These are phyloP conservation scores for Chrysoperla carnea DNA, from an alignment of 1,140 invertebrate genomes.

Conservation along the genomic window DNA sequence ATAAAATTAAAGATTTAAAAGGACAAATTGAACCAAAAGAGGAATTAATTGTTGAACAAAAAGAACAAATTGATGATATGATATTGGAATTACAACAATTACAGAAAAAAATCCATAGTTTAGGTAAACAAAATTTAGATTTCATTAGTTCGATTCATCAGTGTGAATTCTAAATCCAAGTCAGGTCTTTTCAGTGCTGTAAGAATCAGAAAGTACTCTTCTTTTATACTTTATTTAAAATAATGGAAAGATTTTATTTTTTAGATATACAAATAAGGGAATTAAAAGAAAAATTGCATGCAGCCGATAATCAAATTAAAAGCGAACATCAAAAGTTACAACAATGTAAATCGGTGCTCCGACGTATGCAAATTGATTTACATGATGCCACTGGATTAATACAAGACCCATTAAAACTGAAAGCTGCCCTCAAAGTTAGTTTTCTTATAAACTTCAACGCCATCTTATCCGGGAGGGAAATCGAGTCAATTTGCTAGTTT, in stretches of 20 bases:
- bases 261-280: slow-evolving; percentile 54
- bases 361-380: slow-evolving; percentile 61
- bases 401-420: slow-evolving; percentile 57
- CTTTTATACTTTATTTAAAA: too few species aligned
- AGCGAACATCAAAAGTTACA: slow-evolving; percentile 42
- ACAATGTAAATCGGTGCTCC: slow-evolving; percentile 45
- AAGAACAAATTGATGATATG: slow-evolving; percentile 59
- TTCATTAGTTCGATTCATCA: too few species aligned
- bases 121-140: too few species aligned
- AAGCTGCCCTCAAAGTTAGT: slow-evolving; percentile 50
- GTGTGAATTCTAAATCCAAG: too few species aligned
- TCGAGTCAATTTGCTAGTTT: neutral
- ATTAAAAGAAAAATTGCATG: slow-evolving; percentile 54
- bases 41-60: slow-evolving; percentile 57
- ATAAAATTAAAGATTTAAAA: slow-evolving; percentile 74
- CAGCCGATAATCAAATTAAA: slow-evolving; percentile 45
- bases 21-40: slow-evolving; percentile 71
- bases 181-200: too few species aligned
- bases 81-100: slow-evolving; percentile 52
- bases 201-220: too few species aligned
- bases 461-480: neutral
- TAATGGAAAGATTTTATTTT: slow-evolving; percentile 1
- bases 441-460: neutral
- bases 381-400: slow-evolving; percentile 55
- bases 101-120: slow-evolving; percentile 39